Evolutionary conservation across 2,797 vertebrate genomes (phyloP).

Genomic region (Falco naumanni): DNA sequence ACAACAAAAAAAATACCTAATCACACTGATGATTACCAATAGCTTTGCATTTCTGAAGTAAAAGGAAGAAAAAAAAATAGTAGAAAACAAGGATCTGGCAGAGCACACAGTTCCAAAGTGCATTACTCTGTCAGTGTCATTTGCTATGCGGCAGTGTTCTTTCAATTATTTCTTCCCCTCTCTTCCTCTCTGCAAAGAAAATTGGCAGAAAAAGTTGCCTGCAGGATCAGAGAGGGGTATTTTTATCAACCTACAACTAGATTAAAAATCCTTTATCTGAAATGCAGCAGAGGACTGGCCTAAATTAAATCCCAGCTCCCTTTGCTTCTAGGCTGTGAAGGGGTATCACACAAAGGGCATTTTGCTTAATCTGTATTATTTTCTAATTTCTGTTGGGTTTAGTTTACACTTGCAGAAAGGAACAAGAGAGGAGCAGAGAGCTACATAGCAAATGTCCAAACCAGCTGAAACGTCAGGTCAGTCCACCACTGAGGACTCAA

Average conservation of each 20-base stretch:
- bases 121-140: constrained; percentile 46
- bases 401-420: constrained; percentile 11
- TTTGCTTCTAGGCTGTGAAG: constrained; percentile 68
- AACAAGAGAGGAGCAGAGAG: background rate
- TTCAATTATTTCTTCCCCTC: constrained; percentile 74
- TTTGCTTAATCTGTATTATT: constrained; percentile 49
- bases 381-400: constrained; percentile 18
- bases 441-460: background rate
- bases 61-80: background rate
- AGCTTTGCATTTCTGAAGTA: constrained; percentile 29
- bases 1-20: background rate
- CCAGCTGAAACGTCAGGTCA: background rate
- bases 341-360: constrained; percentile 27
- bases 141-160: constrained; percentile 66
- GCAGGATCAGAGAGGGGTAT: constrained; percentile 77
- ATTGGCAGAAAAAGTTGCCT: constrained; percentile 77
- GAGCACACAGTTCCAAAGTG: constrained; percentile 41
- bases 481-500: background rate
- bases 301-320: constrained; percentile 78
- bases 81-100: constrained; percentile 48
- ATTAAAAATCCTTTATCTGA: constrained; percentile 78
- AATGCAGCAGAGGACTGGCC: constrained; percentile 77
- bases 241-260: constrained; percentile 78
- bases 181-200: constrained; percentile 72
- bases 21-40: constrained; percentile 39